phyloP scores from a whole-genome alignment of 2,888 invertebrate genomes.

The Willowsia nigromaculata region DNA sequence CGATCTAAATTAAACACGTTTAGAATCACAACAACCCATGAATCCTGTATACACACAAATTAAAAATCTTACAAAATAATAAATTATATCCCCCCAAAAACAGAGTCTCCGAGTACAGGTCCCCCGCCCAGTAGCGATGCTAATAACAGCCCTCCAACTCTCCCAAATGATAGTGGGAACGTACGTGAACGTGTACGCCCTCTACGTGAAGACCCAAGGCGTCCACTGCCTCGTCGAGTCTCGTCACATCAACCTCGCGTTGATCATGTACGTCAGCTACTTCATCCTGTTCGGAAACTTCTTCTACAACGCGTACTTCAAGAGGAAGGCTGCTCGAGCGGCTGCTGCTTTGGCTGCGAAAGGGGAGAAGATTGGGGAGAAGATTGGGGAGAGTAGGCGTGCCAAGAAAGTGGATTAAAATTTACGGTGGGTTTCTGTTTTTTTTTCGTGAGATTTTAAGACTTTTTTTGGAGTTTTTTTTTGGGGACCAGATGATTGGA shows the following conservation, averaged over 20 bases:
- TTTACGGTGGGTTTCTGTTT: too few relatives aligned
- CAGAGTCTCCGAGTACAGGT: conserved; percentile 73
- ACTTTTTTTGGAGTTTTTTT: conserved; percentile 83
- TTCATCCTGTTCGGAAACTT: conserved; percentile 95
- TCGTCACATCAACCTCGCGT: conserved; percentile 91
- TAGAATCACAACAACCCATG: too few relatives aligned
- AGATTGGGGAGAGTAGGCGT: background rate
- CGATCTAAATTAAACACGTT: too few relatives aligned
- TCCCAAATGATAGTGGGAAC: conserved; percentile 97
- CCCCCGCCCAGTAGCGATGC: conserved; percentile 91
- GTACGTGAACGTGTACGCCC: conserved; percentile 91
- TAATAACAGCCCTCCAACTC: conserved; percentile 94
- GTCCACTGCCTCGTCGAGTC: conserved; percentile 91
- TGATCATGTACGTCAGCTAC: conserved; percentile 96
- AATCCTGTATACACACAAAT: too few relatives aligned
- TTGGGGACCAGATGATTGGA: too few relatives aligned
- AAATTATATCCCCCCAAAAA: background rate
- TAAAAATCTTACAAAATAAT: background rate
- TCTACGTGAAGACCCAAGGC: conserved; percentile 83
- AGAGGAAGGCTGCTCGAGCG: background rate
- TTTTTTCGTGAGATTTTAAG: background rate
- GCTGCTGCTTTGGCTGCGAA: too few relatives aligned
- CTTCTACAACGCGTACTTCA: conserved; percentile 94
- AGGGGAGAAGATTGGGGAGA: background rate
- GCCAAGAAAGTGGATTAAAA: background rate